Percentiles rank a stretch among this genome's conserved stretches.
Conservation (phyloP, 2,113 vertebrate species). For the Myodes glareolus region DNA sequence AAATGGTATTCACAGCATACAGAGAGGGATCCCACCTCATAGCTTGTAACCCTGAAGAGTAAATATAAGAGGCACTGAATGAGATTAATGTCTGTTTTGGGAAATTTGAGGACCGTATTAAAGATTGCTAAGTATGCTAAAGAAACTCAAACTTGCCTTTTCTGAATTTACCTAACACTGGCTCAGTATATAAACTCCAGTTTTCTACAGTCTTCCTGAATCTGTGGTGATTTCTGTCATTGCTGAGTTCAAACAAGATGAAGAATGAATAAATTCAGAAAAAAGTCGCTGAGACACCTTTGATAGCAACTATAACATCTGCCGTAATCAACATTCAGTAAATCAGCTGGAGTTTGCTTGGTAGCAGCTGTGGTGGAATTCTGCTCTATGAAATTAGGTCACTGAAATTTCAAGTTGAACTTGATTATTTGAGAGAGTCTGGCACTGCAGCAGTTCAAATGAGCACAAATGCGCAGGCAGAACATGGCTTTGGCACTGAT, state of each 20-base stretch:
- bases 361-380: neutral
- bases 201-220: neutral
- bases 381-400: constrained; percentile 49
- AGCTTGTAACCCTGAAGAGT: neutral
- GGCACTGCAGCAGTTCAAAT: constrained; percentile 48
- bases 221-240: neutral
- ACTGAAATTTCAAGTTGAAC: constrained; percentile 38
- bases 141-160: constrained; percentile 2
- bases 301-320: neutral
- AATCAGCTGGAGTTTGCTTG: constrained; percentile 23
- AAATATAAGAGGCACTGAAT: neutral
- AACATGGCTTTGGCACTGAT: constrained; percentile 58
- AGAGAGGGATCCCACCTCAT: neutral
- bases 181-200: neutral
- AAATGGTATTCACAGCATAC: no score
- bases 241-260: neutral
- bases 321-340: constrained; percentile 45
- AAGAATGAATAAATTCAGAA: constrained; percentile 28
- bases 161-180: neutral
- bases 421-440: constrained; percentile 38
- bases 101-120: neutral
- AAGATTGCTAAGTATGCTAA: neutral
- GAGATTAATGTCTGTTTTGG: neutral
- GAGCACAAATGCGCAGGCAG: constrained; percentile 5
- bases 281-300: neutral